Evolutionary conservation across 2,888 invertebrate species (phyloP).

Genomic region (Boloria selene): DNA sequence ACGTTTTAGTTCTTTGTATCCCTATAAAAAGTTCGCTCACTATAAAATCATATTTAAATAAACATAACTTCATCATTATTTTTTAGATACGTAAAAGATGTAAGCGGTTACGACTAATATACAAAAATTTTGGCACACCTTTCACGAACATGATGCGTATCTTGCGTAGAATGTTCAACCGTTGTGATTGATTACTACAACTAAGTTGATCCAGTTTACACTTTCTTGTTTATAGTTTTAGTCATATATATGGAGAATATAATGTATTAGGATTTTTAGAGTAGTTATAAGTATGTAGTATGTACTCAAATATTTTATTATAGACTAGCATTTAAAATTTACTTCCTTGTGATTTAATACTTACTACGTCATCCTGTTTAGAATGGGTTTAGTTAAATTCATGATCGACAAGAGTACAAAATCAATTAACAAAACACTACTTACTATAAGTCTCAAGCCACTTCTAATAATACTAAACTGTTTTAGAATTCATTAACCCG

Average conservation of each 20-base stretch:
- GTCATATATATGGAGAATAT: background rate
- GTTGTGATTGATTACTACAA: background rate
- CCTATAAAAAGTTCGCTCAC: no score
- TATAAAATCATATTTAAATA: no score
- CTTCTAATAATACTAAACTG: constrained; percentile 1
- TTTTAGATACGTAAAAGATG: background rate
- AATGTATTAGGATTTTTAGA: no score
- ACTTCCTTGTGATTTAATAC: no score
- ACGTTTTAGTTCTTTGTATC: no score
- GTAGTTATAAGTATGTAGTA: no score
- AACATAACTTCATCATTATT: background rate
- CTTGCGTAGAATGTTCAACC: background rate
- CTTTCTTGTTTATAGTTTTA: background rate
- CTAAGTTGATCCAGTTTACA: background rate
- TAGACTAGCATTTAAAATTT: background rate
- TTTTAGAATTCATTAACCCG: constrained; percentile 4
- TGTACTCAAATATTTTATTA: background rate
- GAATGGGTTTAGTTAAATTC: no score
- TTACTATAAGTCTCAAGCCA: background rate
- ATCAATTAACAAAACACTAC: background rate
- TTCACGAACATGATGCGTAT: background rate
- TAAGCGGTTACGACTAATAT: background rate
- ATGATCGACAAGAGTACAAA: background rate
- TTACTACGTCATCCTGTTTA: no score
- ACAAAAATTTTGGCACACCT: background rate